Evolutionary conservation across 2,888 invertebrate species (phyloP).

Genomic region (Brachyopa scutellaris): DNA sequence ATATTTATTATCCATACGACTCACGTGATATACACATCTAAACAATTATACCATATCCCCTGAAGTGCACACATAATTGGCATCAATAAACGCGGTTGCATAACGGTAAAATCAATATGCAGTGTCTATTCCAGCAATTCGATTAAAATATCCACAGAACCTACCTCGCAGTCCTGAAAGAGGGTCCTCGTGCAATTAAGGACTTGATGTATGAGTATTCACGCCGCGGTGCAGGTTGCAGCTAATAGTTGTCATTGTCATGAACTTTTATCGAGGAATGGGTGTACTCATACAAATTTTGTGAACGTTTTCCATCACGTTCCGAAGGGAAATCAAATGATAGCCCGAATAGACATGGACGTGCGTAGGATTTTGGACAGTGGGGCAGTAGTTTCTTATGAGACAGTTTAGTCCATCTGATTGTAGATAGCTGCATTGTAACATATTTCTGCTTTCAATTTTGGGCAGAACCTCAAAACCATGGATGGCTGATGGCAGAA

Average conservation of each 20-base stretch:
- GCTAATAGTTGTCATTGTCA: too few species aligned
- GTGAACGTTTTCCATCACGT: neutral
- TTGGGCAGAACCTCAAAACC: too few species aligned
- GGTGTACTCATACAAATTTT: too few species aligned
- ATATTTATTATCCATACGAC: neutral
- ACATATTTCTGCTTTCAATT: too few species aligned
- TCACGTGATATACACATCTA: neutral
- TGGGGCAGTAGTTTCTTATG: too few species aligned
- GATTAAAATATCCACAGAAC: neutral
- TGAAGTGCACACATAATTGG: slow-evolving; percentile 16
- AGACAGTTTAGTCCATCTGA: too few species aligned
- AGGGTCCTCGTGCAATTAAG: neutral
- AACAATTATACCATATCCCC: slow-evolving; percentile 3
- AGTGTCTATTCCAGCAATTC: neutral
- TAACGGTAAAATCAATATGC: neutral
- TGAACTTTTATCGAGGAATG: too few species aligned
- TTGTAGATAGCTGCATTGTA: too few species aligned
- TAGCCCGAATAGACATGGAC: too few species aligned
- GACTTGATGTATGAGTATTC: neutral
- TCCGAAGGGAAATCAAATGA: too few species aligned
- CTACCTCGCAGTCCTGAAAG: neutral
- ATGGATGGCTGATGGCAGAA: too few species aligned
- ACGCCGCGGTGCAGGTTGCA: neutral
- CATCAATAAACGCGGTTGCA: slow-evolving; percentile 8
- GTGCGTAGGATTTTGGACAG: too few species aligned